Conservation (phyloP, 1,140 invertebrate species). For the Apis mellifera region Amel_HAv3.1 CM009931.2:16941001-16941500, state of each 20-base stretch:
- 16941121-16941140: not conserved
- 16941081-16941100: not conserved
- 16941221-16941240: not conserved
- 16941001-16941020: no score
- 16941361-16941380: not conserved
- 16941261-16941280: not conserved
- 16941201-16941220: no score
- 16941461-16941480: not conserved
- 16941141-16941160: no score
- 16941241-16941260: not conserved
- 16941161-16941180: no score
- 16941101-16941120: not conserved
- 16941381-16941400: not conserved
- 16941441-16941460: not conserved
- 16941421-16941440: not conserved
- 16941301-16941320: not conserved
- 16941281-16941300: not conserved
- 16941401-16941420: not conserved
- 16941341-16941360: not conserved
- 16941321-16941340: not conserved
- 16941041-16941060: not conserved
- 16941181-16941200: no score
- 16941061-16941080: not conserved
- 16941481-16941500: slow-evolving; percentile 20
- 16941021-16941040: not conserved